Base-by-base conservation (phyloP, 1,140 invertebrate species). In the Procambarus virginalis region DNA sequence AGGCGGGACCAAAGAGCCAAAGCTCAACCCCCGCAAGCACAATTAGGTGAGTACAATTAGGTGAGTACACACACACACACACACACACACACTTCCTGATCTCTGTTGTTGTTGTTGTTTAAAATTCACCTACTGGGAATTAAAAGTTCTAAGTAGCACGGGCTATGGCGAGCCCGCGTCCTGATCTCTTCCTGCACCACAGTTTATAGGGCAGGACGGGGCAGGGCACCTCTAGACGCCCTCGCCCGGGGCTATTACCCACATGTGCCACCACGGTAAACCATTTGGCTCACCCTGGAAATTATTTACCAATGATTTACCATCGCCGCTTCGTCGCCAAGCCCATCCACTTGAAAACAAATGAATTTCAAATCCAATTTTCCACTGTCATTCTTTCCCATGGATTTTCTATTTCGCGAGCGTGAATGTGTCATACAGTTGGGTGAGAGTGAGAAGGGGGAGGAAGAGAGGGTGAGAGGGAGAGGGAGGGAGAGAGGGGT, bases 311-410 rank as follows among this genome's bases (percentile, higher is more conserved):
- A 82, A 88, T 88, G 86, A 88, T 88, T 73, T 82, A 88, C 86
- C 86, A 64, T 10, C 78, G 60, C 79, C 49, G 68, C 86, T 60
- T 82, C 79, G 78, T 88, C 86, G 78, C 86, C 78, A 73, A 73
- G 79, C 86, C 86, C 86, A 88, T 88, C 86, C 86, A 88, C 86
- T 88, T 88, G 86, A 88, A 88, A 88, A 88, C 86, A 88, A 88
- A 88, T 88, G 86, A 88, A 88, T 88, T 88, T 88, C 86, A 88
- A 88, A 88, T 88, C 86, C 86, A 88, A 88, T 88, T 88, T 88
- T 88, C 86, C 86, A 88, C 78, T 88, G 86, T 88, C 86, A 88
- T 88, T 88, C 86, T 88, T 88, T 88, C 86, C 60, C 86, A 88
- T 88, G 80, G 86, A 88, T 88, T 88, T 88, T 88, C 86, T 88